Evolutionary conservation across 2,888 invertebrate species (phyloP), one percentile per base, ranked within the genome.

Genomic region (Heliconius hortense): DNA sequence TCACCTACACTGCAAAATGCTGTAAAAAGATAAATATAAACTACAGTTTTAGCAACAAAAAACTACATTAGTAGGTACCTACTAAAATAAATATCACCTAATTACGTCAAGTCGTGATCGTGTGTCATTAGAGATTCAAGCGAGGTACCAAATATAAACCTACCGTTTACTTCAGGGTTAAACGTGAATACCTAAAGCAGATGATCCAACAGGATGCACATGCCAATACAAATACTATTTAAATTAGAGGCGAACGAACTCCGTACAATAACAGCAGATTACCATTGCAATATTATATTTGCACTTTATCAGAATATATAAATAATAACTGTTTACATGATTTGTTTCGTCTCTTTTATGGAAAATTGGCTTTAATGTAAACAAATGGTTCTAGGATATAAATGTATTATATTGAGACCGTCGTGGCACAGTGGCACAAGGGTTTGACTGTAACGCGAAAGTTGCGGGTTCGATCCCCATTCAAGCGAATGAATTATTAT

Each of bases 161-260:
- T 48, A 73, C 75, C 75, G 63, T 59, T 60, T 72, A 76, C 76
- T 59, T 64, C 66, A 66, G 69, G 73, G 35, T 67, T 72, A 67
- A 68, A 75, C 64, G 70, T 75, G 74, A 86, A 88, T 86, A 86
- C 73, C 76, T 76, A 76, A 78, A 74, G 60, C 76, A 85, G 78
- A 83, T 82, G 82, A 81, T 81, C 80, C 73, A 72, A 82, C 74
- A 76, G 80, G 80, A 81, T 80, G 81, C 81, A 81, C 83, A 82
- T 80, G 79, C 80, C 73, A 78, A 75, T 76, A 75, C 76, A 73
- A 76, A 80, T 81, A 78, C 82, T 80, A 83, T 86, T 85, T 82
- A 82, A 84, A 84, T 84, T 82, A 81, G 82, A 84, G 85, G 87
- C 82, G 84, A 89, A 88, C 82, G 88, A 89, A 87, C 89, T 83